Base-by-base conservation (phyloP, 2,888 invertebrate species). In the Leptinotarsa haldemani region DNA sequence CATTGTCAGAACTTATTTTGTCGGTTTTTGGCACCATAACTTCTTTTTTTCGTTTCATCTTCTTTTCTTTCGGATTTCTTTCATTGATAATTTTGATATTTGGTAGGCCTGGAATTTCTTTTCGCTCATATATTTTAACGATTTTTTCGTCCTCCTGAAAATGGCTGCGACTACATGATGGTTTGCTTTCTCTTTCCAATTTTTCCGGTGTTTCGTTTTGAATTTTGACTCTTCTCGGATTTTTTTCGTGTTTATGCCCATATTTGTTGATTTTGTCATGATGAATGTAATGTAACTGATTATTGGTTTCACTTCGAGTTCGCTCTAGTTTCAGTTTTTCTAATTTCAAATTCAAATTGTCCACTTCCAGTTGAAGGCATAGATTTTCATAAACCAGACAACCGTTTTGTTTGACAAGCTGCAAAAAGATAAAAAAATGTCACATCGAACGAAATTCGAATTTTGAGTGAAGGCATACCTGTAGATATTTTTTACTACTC, bases 371-470 rank as follows among this genome's bases (percentile, higher is more conserved):
- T 81, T 87, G 87, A 46, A 87, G 80, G 73, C 84, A 84, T 4
- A 88, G 76, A 76, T 87, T 88, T 79, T 88, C 87, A 72, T 88
- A 86, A n/a, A 87, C 84, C 75, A 88, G 78, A 47, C 83, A 83
- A 70, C 86, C 85, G 73, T 88, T 88, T 74, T 86, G 85, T 76
- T 87, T 86, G 9, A 87, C 83, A 63, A 87, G 80, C 87, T 88
- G 72, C 40, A 12, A 40, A 40, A 73, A 79, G 72, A 25, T 20
- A 13, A 20, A 52, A 61, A 30, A 66, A n/a, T n/a, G n/a, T 12
- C 15, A 15, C 20, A 46, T 65, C 3, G 40, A 40, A 40, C 13
- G 20, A 61, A 50, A 50, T n/a, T 50, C 1, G 0, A 50, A 7
- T 50, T n/a, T 50, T 50, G 4, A 50, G 0, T 30, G 7, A 47